A percentile compares a stretch with the other conserved stretches of the same genome.
phyloP scores from a whole-genome alignment of 2,113 vertebrate species.

The rat (Rattus norvegicus) region GRCr8 NC_086022.1:136006501-136007000 shows the following conservation, averaged over 20 bases:
- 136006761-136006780: no score
- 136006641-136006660: neutral
- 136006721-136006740: neutral
- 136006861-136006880: neutral
- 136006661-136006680: neutral
- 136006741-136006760: neutral
- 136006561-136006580: neutral
- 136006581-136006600: neutral
- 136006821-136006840: neutral
- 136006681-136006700: neutral
- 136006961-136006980: neutral
- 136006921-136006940: neutral
- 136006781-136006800: neutral
- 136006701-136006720: neutral
- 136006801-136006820: neutral
- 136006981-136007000: neutral
- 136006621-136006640: neutral
- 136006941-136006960: neutral
- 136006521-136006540: neutral
- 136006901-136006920: neutral
- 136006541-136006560: neutral
- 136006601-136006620: neutral
- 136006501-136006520: neutral
- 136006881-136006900: neutral
- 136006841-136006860: no score